Conservation (phyloP, 2,113 vertebrate genomes). For the Macroglossus sobrinus region DNA sequence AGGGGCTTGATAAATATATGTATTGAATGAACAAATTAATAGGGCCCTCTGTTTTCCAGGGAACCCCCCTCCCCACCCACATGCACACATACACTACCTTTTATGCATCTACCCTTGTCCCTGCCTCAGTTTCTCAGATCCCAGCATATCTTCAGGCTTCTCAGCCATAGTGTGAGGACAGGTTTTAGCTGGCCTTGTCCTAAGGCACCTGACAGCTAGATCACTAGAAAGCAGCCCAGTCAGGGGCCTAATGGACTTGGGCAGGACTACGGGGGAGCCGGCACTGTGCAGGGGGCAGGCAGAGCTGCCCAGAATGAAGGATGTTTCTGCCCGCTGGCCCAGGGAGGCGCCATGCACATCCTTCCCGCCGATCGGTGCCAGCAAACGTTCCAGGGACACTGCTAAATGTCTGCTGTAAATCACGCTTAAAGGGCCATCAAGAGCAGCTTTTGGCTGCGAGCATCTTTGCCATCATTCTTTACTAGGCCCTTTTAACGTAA, state of each 20-base stretch:
- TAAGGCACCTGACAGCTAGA: neutral
- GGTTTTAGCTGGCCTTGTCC: neutral
- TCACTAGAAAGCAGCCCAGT: constrained; percentile 46
- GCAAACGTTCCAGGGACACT: constrained; percentile 79
- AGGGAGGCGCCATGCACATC: constrained; percentile 38
- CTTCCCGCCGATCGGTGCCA: constrained; percentile 76
- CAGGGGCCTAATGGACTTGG: constrained; percentile 48
- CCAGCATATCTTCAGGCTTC: neutral
- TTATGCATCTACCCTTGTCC: neutral
- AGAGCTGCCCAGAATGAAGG: constrained; percentile 64
- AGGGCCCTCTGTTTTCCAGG: neutral
- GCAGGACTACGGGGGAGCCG: constrained; percentile 56
- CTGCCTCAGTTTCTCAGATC: constrained; percentile 40
- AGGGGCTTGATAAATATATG: neutral
- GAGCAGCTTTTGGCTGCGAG: constrained; percentile 81
- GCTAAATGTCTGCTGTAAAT: constrained; percentile 85
- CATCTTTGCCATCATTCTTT: constrained; percentile 81
- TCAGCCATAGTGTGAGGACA: neutral
- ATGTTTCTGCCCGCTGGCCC: constrained; percentile 61
- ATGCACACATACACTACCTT: neutral
- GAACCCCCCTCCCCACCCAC: too few relatives aligned
- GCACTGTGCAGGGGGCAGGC: neutral
- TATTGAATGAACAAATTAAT: neutral
- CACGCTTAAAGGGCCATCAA: constrained; percentile 81
- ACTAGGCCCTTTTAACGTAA: constrained; percentile 79